These are phyloP conservation scores for Nymphicus hollandicus DNA, from an alignment of 2,113 vertebrate species.

Conservation along the genomic window DNA sequence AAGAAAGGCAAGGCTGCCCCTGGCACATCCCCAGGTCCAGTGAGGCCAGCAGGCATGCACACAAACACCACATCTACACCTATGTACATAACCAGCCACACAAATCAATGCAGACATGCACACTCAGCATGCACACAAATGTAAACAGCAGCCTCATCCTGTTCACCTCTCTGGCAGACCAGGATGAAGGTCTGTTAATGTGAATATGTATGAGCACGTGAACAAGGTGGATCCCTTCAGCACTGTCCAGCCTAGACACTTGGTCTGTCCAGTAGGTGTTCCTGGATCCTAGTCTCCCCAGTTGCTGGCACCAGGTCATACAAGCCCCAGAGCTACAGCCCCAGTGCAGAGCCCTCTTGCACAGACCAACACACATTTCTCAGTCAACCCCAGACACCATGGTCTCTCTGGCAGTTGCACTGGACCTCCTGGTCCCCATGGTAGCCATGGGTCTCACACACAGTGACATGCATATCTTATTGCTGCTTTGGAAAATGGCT, in stretches of 20 bases:
- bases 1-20: background rate
- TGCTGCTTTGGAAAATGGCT: background rate
- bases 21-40: background rate
- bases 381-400: background rate
- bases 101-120: background rate
- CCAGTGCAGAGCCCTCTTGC: background rate
- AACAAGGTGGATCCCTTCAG: background rate
- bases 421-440: background rate
- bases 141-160: background rate
- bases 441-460: background rate
- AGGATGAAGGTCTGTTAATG: background rate
- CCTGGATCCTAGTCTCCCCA: too few species aligned
- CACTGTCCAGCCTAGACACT: background rate
- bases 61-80: too few species aligned
- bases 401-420: background rate
- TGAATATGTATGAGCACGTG: background rate
- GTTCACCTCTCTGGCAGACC: background rate
- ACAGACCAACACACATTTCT: background rate
- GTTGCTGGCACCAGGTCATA: background rate
- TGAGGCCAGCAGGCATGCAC: fast-evolving
- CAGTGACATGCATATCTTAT: background rate
- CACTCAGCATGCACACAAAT: fast-evolving
- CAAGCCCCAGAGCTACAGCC: fast-evolving
- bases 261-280: background rate
- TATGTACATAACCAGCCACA: background rate